Conservation (phyloP, 1,140 invertebrate species). For the Sitophilus oryzae region DNA sequence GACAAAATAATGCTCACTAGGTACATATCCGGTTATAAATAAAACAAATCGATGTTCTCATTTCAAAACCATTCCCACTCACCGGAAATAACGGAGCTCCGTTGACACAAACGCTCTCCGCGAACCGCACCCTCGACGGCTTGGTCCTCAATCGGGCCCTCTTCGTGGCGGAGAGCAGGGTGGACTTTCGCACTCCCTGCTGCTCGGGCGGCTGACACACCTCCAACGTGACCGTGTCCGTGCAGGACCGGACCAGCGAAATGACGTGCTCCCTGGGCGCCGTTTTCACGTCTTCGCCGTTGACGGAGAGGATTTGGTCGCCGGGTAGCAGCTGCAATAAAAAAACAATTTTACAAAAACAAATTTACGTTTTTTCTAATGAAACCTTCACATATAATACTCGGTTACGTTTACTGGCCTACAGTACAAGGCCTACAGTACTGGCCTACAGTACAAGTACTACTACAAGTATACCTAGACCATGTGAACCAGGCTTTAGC, state of each 20-base stretch:
- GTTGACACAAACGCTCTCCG: constrained; percentile 82
- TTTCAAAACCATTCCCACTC: no score
- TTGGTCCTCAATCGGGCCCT: constrained; percentile 72
- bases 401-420: no score
- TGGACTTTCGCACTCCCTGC: constrained; percentile 68
- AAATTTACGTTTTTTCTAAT: no score
- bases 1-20: constrained; percentile 1
- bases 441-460: no score
- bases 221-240: constrained; percentile 64
- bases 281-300: constrained; percentile 80
- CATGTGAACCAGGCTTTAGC: no score
- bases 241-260: constrained; percentile 75
- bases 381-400: no score
- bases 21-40: not conserved
- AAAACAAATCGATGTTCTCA: constrained; percentile 6
- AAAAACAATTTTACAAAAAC: no score
- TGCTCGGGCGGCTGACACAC: constrained; percentile 74
- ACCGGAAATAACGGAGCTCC: constrained; percentile 71
- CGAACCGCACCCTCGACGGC: constrained; percentile 81
- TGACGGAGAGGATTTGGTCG: constrained; percentile 83
- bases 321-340: constrained; percentile 66
- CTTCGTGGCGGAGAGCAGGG: constrained; percentile 79
- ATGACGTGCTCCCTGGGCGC: constrained; percentile 86
- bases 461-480: no score
- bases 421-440: no score